These are phyloP conservation scores for Lepidurus arcticus DNA, from an alignment of 1,140 invertebrate species.

Conservation along the genomic window DNA sequence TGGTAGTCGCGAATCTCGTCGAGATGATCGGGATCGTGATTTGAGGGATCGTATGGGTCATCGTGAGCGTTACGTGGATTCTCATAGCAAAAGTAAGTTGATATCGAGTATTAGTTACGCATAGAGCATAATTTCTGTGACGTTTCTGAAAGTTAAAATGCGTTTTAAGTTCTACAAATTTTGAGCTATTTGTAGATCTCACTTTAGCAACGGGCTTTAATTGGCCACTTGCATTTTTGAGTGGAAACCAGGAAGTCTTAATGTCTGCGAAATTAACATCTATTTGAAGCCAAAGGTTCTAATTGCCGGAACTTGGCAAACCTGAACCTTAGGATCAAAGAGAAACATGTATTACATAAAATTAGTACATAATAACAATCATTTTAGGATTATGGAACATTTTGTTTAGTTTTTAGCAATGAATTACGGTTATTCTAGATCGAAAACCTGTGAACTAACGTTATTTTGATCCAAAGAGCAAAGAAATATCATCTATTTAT, in stretches of 20 bases:
- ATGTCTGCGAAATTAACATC: neutral
- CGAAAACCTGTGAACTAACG: no score
- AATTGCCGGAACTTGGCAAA: neutral
- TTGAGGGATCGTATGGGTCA: neutral
- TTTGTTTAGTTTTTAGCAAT: no score
- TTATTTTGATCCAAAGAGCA: no score
- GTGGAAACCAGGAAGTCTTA: neutral
- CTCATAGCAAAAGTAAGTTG: neutral
- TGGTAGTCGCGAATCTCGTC: constrained; percentile 5
- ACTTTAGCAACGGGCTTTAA: neutral
- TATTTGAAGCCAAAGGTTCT: constrained; percentile 11
- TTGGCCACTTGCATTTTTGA: neutral
- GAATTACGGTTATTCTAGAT: no score
- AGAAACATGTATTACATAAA: neutral
- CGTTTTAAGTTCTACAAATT: no score
- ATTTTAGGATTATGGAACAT: no score
- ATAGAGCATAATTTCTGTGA: neutral
- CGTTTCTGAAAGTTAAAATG: no score
- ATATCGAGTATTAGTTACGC: neutral
- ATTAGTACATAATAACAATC: no score
- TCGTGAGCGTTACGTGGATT: neutral
- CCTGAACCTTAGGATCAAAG: constrained; percentile 18
- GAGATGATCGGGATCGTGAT: constrained; percentile 1
- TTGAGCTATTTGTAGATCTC: no score
- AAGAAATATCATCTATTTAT: no score